A percentile compares a stretch with the other conserved stretches of the same genome.
Evolutionary conservation across 2,888 invertebrate species (phyloP).

Genomic region (Cordilura impudica): DNA sequence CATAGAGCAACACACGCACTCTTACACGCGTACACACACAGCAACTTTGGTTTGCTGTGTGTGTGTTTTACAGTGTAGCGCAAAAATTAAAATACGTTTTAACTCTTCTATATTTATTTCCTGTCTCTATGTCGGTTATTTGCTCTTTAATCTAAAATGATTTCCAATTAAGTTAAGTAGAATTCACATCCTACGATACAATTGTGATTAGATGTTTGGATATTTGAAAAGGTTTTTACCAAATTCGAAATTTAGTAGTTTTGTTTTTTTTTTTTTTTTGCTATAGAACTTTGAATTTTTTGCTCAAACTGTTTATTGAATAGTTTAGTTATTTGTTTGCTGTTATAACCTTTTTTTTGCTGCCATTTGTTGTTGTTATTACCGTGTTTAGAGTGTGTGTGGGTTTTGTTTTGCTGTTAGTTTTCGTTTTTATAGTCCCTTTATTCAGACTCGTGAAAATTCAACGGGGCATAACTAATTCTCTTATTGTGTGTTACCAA

Average conservation of each 20-base stretch:
- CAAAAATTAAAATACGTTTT: too few species aligned
- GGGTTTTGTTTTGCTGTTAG: constrained; percentile 16
- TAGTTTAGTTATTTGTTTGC: constrained; percentile 7
- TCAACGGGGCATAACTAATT: constrained; percentile 55
- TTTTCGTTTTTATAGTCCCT: constrained; percentile 37
- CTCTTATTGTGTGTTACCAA: constrained; percentile 49
- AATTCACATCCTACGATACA: too few species aligned
- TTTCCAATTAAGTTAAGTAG: too few species aligned
- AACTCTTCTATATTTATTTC: too few species aligned
- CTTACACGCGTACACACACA: not conserved
- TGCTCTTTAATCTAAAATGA: too few species aligned
- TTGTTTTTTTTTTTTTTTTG: too few species aligned
- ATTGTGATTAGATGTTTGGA: too few species aligned
- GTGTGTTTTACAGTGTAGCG: too few species aligned
- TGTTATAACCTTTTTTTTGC: constrained; percentile 24
- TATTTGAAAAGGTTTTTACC: too few species aligned
- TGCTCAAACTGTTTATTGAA: not conserved
- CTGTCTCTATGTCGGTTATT: too few species aligned
- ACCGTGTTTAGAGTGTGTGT: not conserved
- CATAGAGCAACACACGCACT: not conserved
- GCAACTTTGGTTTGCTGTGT: too few species aligned
- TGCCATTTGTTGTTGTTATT: constrained; percentile 14
- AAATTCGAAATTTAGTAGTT: too few species aligned
- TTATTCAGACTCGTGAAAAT: constrained; percentile 52
- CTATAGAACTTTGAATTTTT: not conserved